Evolutionary conservation across 2,797 vertebrate species (phyloP), one percentile per base, ranked within the genome.

Genomic region (Notamacropus eugenii): DNA sequence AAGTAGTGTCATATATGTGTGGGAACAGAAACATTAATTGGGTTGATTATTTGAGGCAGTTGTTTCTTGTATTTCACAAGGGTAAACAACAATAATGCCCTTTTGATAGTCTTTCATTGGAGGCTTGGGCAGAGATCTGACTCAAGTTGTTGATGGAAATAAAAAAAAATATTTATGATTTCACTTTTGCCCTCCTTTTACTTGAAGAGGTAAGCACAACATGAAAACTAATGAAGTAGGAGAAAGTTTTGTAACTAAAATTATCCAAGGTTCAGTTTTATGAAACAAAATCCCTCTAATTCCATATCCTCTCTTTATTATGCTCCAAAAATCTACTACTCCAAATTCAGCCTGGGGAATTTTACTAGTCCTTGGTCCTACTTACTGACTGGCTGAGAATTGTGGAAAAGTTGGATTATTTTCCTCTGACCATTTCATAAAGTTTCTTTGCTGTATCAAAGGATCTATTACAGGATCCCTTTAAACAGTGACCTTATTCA

Each of bases 351-450:
- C 50, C 93, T 92, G 55, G 52, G 12, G 52, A 29, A 16, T 4
- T 2, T 3, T 52, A 57, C 55, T 93, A 92, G 95, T 22, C 59
- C n/a, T 62, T n/a, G 74, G n/a, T 11, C 6, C 1, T 91, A 90
- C 91, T 56, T 87, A 91, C 46, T 94, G 58, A 92, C n/a, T 92
- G 57, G 56, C 95, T 62, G 54, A 54, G 50, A 94, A 92, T 93
- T 82, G 12, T 90, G 52, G 93, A 55, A 87, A 93, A 2, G 82
- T 92, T 31, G 74, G 46, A n/a, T 34, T 62, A 57, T 93, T 58
- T 93, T 56, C 22, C 90, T 90, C 8, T 22, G 12, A 67, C 90
- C n/a, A 34, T 46, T 96, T 93, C 94, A 55, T 46, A 93, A 94
- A 46, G 96, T 92, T 93, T 59, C 91, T 91, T 94, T 96, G 74